Percentiles rank a stretch among this genome's conserved stretches.
Conservation (phyloP, 23 tunicate genomes). For the Botrylloides violaceus region DNA sequence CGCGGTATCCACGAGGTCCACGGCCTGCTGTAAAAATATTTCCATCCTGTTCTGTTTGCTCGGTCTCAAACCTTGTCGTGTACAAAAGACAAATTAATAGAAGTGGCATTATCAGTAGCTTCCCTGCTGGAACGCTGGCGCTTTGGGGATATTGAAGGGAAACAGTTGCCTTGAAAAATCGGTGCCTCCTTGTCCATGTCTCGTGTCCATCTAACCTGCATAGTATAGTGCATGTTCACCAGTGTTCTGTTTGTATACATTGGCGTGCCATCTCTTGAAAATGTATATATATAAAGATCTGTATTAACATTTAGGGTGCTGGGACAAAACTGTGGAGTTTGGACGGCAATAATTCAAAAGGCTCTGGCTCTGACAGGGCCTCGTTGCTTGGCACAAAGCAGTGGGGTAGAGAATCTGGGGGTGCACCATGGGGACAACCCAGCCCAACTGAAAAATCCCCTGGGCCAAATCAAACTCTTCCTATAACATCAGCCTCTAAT, state of each 20-base stretch:
- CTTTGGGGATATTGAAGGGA: too few relatives aligned
- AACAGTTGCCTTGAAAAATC: too few relatives aligned
- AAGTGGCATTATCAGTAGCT: too few relatives aligned
- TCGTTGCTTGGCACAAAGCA: slow-evolving; percentile 82
- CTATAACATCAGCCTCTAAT: slow-evolving; percentile 14
- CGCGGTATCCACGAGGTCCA: too few relatives aligned
- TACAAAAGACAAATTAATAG: too few relatives aligned
- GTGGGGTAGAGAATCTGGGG: slow-evolving; percentile 94
- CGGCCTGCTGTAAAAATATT: too few relatives aligned
- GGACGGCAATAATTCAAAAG: slow-evolving; percentile 10
- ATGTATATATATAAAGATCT: slow-evolving; percentile 3
- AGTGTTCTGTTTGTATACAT: background rate
- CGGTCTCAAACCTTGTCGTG: too few relatives aligned
- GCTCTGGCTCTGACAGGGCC: slow-evolving; percentile 35
- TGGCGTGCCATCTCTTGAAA: background rate
- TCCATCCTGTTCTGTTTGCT: too few relatives aligned
- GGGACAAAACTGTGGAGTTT: slow-evolving; percentile 20
- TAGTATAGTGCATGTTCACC: background rate
- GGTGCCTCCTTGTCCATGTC: too few relatives aligned
- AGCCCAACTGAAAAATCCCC: slow-evolving; percentile 26
- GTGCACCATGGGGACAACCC: slow-evolving; percentile 81
- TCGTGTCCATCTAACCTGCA: too few relatives aligned
- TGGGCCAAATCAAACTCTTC: background rate
- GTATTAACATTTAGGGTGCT: slow-evolving; percentile 15
- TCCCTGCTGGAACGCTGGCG: too few relatives aligned